Conservation (phyloP, 2,888 invertebrate species). For the Phoronis australis region DNA sequence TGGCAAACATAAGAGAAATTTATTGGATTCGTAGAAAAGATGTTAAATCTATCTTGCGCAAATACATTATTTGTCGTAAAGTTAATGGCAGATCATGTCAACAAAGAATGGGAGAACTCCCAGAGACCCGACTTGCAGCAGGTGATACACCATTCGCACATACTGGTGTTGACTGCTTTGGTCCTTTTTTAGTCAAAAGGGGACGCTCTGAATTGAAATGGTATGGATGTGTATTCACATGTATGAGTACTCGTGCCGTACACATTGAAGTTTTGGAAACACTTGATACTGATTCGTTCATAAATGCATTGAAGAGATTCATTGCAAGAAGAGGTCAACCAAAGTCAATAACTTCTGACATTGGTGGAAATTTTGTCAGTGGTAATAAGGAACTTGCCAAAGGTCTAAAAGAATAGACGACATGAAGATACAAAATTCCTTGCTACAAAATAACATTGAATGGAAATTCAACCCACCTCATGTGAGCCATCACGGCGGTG, state of each 20-base stretch:
- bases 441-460: not conserved
- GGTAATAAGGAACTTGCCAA: slow-evolving; percentile 7
- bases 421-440: not conserved
- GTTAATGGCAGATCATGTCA: too few relatives aligned
- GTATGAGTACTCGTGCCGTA: slow-evolving; percentile 1
- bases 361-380: slow-evolving; percentile 17
- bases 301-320: slow-evolving; percentile 1
- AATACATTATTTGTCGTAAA: too few relatives aligned
- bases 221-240: slow-evolving; percentile 7
- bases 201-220: slow-evolving; percentile 3
- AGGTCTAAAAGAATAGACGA: slow-evolving; percentile 5
- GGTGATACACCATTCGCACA: not conserved
- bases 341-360: slow-evolving; percentile 6
- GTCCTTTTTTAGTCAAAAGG: slow-evolving; percentile 4
- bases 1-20: too few relatives aligned
- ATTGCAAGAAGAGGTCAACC: not conserved
- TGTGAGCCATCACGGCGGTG: not conserved
- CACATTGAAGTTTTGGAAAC: slow-evolving; percentile 3
- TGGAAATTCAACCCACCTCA: slow-evolving; percentile 4
- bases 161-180: slow-evolving; percentile 7
- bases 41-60: too few relatives aligned
- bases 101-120: slow-evolving; percentile 5
- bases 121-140: not conserved
- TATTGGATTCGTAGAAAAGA: too few relatives aligned
- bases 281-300: slow-evolving; percentile 2